These are phyloP conservation scores for Loxodonta africana DNA, from an alignment of 2,113 vertebrate species.

Conservation along the genomic window DNA sequence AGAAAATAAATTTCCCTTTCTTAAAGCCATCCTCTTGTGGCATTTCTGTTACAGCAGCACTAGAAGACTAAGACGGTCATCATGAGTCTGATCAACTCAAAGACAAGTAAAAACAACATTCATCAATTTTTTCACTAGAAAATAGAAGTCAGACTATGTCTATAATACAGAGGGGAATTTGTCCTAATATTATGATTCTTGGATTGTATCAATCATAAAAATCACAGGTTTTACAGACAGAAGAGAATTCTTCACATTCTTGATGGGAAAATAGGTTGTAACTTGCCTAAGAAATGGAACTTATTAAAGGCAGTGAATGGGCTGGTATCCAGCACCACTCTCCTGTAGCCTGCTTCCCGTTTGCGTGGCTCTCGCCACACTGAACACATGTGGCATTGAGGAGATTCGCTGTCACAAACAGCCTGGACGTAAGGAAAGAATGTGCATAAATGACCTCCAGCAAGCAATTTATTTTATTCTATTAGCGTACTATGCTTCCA, in stretches of 20 bases:
- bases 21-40: too few species aligned
- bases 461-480: background rate
- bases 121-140: background rate
- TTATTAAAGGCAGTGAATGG: background rate
- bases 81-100: background rate
- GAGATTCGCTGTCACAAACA: background rate
- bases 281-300: background rate
- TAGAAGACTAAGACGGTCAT: background rate
- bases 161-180: background rate
- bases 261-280: background rate
- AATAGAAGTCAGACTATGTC: background rate
- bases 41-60: too few species aligned
- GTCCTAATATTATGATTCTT: background rate
- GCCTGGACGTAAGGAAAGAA: background rate
- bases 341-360: background rate
- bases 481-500: background rate
- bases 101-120: background rate
- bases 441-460: background rate
- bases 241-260: conserved; percentile 1
- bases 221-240: background rate
- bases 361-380: background rate
- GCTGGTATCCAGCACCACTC: too few species aligned
- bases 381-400: background rate
- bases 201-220: background rate
- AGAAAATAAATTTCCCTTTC: too few species aligned